Evolutionary conservation across 2,888 invertebrate genomes (phyloP), one percentile per base, ranked within the genome.

Genomic region (Ornithoptera alexandrae): DNA sequence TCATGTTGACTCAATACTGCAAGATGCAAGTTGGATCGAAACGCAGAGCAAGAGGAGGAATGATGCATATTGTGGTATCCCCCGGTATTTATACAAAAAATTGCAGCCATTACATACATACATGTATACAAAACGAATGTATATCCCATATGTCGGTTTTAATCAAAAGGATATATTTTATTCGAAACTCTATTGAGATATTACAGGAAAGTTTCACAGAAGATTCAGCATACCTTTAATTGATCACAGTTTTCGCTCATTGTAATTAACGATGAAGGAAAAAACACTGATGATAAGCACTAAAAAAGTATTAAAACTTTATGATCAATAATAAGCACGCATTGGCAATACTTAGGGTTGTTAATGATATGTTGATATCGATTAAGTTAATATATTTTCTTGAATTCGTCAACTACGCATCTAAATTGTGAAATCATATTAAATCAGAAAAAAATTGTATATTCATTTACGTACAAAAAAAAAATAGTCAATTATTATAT

Each of bases 81-180:
- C 92, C 81, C 80, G 74, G 85, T 93, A 92, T 92, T 89, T 93
- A 92, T 92, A 92, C 86, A 80, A 81, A 82, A 84, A 84, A 77
- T 79, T 83, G 82, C 79, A 73, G 87, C 89, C 89, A 88, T 90
- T 88, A 87, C 89, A 81, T 81, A 84, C 80, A 57, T 10, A 57
- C n/a, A 17, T 81, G 77, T 78, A 46, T 78, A 79, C 82, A 81
- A 81, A 78, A 76, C 76, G 69, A 72, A 74, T 81, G 80, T 81
- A 81, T 79, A 83, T 87, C 87, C 80, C 89, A 90, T 90, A 90
- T 84, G 85, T 81, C 81, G 74, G 73, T 77, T 81, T 82, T 84
- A 78, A 79, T 76, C 81, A 81, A 81, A 81, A 79, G 80, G 82
- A 83, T 86, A 82, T 82, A 81, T 82, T 81, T 77, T 73, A 74